A percentile compares a stretch with the other conserved stretches of the same genome.
Evolutionary conservation across 1,140 invertebrate species (phyloP).

Genomic region (Marisa cornuarietis): DNA sequence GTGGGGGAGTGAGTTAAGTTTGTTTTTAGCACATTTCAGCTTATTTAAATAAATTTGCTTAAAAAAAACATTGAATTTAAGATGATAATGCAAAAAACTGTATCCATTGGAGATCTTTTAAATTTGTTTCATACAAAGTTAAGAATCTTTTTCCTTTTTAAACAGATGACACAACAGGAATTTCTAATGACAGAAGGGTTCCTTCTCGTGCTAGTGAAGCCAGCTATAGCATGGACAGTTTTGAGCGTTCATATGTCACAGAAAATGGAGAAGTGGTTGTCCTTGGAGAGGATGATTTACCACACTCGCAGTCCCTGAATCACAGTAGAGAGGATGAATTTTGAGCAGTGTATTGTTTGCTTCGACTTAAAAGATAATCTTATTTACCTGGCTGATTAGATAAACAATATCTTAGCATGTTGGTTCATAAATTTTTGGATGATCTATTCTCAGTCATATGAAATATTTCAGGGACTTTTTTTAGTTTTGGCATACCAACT

Average conservation of each 20-base stretch:
- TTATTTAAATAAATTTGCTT: no score
- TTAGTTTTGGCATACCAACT: no score
- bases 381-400: neutral
- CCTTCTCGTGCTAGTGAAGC: constrained; percentile 46
- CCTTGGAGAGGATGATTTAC: constrained; percentile 43
- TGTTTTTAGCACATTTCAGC: no score
- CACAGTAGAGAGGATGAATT: constrained; percentile 43
- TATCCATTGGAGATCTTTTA: no score
- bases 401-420: neutral
- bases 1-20: no score
- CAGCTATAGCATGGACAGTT: constrained; percentile 58
- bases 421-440: neutral
- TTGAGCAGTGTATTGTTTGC: neutral
- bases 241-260: constrained; percentile 53
- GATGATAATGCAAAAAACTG: no score
- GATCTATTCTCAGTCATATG: neutral
- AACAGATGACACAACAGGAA: neutral
- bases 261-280: constrained; percentile 50
- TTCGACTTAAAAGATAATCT: neutral
- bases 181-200: neutral
- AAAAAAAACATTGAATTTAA: no score
- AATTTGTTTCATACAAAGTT: no score
- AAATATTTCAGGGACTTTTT: neutral
- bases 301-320: constrained; percentile 33
- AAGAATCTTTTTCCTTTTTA: neutral